Conservation (phyloP, 2,113 vertebrate species). For the Anser brachyrhynchus region DNA sequence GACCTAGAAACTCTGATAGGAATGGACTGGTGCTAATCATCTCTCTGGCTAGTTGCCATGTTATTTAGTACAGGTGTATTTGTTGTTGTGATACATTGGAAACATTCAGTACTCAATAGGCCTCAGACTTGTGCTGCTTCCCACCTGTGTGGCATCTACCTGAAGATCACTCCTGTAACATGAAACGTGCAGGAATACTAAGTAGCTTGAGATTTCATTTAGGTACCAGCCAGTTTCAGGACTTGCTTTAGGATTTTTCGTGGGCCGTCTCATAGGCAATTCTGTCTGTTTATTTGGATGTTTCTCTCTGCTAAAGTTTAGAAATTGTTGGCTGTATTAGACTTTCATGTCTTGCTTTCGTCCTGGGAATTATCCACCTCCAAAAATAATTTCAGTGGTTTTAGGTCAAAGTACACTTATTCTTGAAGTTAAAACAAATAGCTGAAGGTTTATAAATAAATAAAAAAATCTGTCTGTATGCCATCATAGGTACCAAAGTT, state of each 20-base stretch:
- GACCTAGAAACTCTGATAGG: background rate
- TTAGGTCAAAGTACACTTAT: background rate
- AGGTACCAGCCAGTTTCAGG: background rate
- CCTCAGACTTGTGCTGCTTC: background rate
- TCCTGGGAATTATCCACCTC: background rate
- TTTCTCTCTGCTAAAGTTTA: background rate
- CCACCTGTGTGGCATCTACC: background rate
- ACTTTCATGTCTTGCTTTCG: background rate
- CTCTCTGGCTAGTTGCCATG: background rate
- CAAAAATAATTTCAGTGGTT: background rate
- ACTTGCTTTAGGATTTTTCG: background rate
- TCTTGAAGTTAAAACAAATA: background rate
- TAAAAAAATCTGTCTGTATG: background rate
- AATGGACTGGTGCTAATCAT: background rate
- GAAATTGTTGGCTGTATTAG: background rate
- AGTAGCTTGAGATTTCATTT: background rate
- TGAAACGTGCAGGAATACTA: background rate
- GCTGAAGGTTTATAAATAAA: background rate
- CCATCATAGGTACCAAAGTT: background rate
- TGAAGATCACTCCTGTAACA: background rate
- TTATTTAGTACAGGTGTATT: background rate
- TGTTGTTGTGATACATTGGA: background rate
- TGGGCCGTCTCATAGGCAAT: background rate
- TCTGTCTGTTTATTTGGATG: background rate
- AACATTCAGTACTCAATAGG: background rate